Base-by-base conservation (phyloP, 2,113 vertebrate species). In the Dromas ardeola region DNA sequence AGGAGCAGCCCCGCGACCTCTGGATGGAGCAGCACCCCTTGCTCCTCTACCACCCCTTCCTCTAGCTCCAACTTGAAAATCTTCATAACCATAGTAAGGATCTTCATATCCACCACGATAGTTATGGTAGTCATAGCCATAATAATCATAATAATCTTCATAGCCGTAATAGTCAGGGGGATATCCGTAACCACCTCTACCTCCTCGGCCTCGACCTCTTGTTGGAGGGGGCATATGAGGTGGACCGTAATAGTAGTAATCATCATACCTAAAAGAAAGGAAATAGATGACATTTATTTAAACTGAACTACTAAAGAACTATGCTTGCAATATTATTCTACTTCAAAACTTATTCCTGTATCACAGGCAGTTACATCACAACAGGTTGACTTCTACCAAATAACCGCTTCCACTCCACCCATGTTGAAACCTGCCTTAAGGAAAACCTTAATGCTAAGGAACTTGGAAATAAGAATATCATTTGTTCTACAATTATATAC, bases 91-190 rank as follows among this genome's bases (percentile, higher is more conserved):
- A 97, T 99, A 99, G 98, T 99, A 99, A 83, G 99, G 99, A 98
- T 99, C 99, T 84, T 99, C 99, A 96, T 99, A 99, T 98, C 99
- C 99, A 82, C 99, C 99, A 82, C 99, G 99, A 98, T 99, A 99
- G 98, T 99, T 99, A 98, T 99, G 98, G 98, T 99, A 99, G 97
- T 99, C 99, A 88, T 99, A 99, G 97, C 99, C 98, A 93, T 99
- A 99, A 98, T 99, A 99, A 98, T 99, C 99, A 50, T 99, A 99
- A 98, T 99, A 99, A 98, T 99, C 99, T 97, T 99, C 99, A 50
- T 99, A 99, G 93, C 98, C 98, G 6, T 99, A 99, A 98, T 99
- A 99, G 98, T 99, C 99, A 13, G 99, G 99, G 81, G 99, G 98
- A 98, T 99, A 99, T 67, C 98, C 95, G 25, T 99, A 99, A 97